Base-by-base conservation (phyloP, 1,140 invertebrate genomes). In the Muscidifurax raptorellus region DNA sequence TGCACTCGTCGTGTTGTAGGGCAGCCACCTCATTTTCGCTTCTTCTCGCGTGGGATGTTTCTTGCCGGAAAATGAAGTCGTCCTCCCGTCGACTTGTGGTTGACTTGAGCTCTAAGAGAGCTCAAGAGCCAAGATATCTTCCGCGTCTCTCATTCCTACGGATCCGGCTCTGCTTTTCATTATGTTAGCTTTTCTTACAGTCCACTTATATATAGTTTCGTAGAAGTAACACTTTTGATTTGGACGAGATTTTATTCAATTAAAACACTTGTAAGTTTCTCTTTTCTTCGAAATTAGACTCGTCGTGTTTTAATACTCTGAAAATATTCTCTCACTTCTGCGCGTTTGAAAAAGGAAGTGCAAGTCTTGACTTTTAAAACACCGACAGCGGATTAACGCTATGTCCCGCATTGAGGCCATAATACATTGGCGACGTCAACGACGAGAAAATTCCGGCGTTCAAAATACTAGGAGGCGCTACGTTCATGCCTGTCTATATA, bases 1-100 rank as follows among this genome's bases (percentile, higher is more conserved):
- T 67, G 18, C 64, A 40, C 28, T 67, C 30, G 27, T 69, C 66
- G 66, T 27, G 66, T 69, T 69, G 27, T 69, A 79, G 77, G 28
- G 77, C 59, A 67, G 30, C 64, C 77, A 67, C 66, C 78, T 80
- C 64, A 80, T 80, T 80, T 80, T 80, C 32, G 78, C 59, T 47
- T 47, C 28, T 67, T 44, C 27, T 27, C 25, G 78, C 69, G 66
- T 36, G 47, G n/a, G 69, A 28, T 80, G 9, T 66, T 80, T 69
- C 66, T 67, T 25, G 64, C 18, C 36, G 32, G 78, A 71, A 80
- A 80, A 69, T 69, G 36, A 80, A 80, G 36, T 80, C 78, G n/a
- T 47, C 40, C 30, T 28, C 32, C 1, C 25, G 27, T 7, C 30
- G 47, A 59, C 10, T 64, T 36, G 59, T 64, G 12, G 66, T 25